phyloP scores from a whole-genome alignment of 2,113 vertebrate genomes.

The Cryptotis parvus region DNA sequence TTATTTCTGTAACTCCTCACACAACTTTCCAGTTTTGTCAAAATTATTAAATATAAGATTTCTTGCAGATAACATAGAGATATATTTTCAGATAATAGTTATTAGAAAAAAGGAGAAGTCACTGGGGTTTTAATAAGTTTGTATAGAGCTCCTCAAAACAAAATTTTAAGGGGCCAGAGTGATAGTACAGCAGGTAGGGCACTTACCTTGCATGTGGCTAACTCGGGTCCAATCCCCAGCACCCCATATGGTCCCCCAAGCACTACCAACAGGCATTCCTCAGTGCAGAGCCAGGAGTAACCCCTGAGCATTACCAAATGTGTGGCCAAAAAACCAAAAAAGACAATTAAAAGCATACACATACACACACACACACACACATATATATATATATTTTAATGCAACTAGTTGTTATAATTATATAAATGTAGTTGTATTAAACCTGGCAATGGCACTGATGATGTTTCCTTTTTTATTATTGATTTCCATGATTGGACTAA shows the following conservation, averaged over 20 bases:
- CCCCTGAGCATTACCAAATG: too few relatives aligned
- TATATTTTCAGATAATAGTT: slow-evolving; percentile 28
- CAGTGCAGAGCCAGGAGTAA: too few relatives aligned
- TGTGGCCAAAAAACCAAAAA: not conserved
- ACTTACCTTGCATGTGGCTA: too few relatives aligned
- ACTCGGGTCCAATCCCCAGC: too few relatives aligned
- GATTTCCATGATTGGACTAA: slow-evolving; percentile 28
- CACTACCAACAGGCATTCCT: too few relatives aligned
- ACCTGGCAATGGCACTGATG: not conserved
- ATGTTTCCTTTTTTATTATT: slow-evolving; percentile 20
- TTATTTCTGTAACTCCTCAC: slow-evolving; percentile 45
- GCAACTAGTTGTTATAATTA: slow-evolving; percentile 25
- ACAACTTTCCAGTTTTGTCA: slow-evolving; percentile 24
- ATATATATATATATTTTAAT: too few relatives aligned
- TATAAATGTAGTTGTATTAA: slow-evolving; percentile 22
- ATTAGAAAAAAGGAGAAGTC: not conserved
- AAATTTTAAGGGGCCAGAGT: not conserved
- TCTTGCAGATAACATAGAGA: slow-evolving; percentile 21
- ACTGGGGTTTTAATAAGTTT: slow-evolving; percentile 21
- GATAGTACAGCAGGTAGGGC: too few relatives aligned
- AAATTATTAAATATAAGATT: slow-evolving; percentile 15
- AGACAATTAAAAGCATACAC: too few relatives aligned
- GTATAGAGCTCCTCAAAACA: slow-evolving; percentile 35
- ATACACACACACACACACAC: too few relatives aligned
- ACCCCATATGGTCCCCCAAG: too few relatives aligned